phyloP scores from a whole-genome alignment of 2,113 vertebrate species.

The Aptenodytes patagonicus region DNA sequence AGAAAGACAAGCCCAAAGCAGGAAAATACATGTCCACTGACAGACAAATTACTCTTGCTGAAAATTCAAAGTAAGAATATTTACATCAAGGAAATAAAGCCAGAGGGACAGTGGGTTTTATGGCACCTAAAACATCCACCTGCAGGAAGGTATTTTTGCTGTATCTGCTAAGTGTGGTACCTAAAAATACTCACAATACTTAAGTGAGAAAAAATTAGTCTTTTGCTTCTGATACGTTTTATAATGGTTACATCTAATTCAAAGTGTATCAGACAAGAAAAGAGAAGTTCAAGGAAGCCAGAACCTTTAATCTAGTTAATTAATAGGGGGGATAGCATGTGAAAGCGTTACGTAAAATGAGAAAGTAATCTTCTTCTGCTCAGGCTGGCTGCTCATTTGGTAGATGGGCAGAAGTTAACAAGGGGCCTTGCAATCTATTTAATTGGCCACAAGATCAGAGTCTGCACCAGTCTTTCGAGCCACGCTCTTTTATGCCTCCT shows the following conservation, averaged over 20 bases:
- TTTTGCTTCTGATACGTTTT: not conserved
- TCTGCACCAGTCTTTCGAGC: not conserved
- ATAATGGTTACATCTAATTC: slow-evolving; percentile 19
- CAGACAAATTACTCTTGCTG: not conserved
- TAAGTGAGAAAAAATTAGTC: not conserved
- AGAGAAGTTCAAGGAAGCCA: not conserved
- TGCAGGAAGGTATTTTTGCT: not conserved
- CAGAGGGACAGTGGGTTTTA: not conserved
- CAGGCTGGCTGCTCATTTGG: not conserved
- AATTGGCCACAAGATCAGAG: not conserved
- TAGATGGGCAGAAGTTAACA: not conserved
- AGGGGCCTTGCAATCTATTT: not conserved
- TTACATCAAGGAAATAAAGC: not conserved
- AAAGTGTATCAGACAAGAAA: slow-evolving; percentile 17
- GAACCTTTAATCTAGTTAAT: slow-evolving; percentile 38
- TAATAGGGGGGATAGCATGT: not conserved
- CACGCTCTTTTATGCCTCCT: not conserved
- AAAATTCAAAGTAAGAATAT: not conserved
- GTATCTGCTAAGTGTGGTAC: not conserved
- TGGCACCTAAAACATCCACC: not conserved
- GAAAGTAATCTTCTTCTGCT: not conserved
- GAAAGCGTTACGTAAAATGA: slow-evolving; percentile 7
- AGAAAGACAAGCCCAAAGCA: not conserved
- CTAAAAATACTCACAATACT: slow-evolving; percentile 28
- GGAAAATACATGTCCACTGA: not conserved